phyloP scores from a whole-genome alignment of 2,888 invertebrate species.

The Drosophila macrothrix region DNA sequence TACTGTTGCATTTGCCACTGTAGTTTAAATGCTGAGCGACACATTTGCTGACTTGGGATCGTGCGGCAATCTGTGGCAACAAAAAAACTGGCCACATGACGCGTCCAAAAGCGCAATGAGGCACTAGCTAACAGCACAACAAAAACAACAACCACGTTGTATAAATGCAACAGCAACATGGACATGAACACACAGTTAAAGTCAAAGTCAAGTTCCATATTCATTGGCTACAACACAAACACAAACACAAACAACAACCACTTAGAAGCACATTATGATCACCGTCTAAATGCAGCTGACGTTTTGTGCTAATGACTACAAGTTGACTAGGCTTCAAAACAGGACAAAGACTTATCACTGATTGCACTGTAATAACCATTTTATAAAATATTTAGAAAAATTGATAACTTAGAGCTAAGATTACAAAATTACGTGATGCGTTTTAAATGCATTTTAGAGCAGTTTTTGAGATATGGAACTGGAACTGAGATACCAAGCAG shows the following conservation, averaged over 20 bases:
- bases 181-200: conserved; percentile 68
- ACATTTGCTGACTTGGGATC: conserved; percentile 77
- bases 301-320: conserved; percentile 64
- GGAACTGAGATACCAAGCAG: conserved; percentile 13
- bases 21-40: conserved; percentile 77
- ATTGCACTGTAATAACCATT: conserved; percentile 48
- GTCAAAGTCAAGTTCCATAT: conserved; percentile 84
- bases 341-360: conserved; percentile 36
- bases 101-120: conserved; percentile 76
- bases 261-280: conserved; percentile 28
- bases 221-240: conserved; percentile 75
- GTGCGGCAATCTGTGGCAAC: conserved; percentile 83
- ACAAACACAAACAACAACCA: conserved; percentile 43
- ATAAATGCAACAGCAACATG: conserved; percentile 43
- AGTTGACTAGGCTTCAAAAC: conserved; percentile 54
- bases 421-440: conserved; percentile 41
- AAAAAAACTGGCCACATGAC: conserved; percentile 74
- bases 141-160: conserved; percentile 24
- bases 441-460: conserved; percentile 62
- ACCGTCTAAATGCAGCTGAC: conserved; percentile 46
- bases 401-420: conserved; percentile 53
- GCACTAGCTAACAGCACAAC: conserved; percentile 56
- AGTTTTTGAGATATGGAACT: neutral
- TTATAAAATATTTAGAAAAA: conserved; percentile 58
- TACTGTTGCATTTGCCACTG: conserved; percentile 56